Base-by-base conservation (phyloP, 2,888 invertebrate species). In the Spilarctia lutea region DNA sequence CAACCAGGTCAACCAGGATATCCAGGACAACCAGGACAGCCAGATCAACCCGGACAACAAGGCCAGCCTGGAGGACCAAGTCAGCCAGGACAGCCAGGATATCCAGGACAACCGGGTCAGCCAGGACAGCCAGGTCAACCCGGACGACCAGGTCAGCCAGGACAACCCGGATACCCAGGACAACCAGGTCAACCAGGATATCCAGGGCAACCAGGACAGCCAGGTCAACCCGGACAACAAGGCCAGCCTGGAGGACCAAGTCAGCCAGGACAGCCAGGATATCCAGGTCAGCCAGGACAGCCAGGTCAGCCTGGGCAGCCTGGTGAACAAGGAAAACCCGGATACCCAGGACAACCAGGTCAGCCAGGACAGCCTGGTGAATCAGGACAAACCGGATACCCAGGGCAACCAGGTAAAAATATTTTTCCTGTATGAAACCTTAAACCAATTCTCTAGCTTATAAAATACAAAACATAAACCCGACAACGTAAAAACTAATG, bases 171-270 rank as follows among this genome's bases (percentile, higher is more conserved):
- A 2, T 35, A 74, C 0, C 75, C 75, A 7, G 75, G 73, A 39
- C 4, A 73, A 16, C 73, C 70, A 13, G 82, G 81, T n/a, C 66
- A 79, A n/a, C 73, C 82, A 35, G 83, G 83, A 10, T 18, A 83
- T 60, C 97, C 97, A 0, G 96, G 94, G 66, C 30, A 77, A 27
- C 83, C 87, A 10, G 85, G 78, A 4, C 56, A 79, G 7, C 76
- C 73, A 1, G 80, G 78, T 45, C 27, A 75, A 13, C 75, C 80
- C 70, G 82, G 78, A 60, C 72, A 78, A 48, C 33, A 45, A 33
- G 73, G 68, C 2, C 75, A 82, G 52, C 81, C 81, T 65, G 81
- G 82, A 69, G 6, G 35, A 13, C 68, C 63, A 16, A 48, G 73
- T 11, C n/a, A 48, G 27, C 65, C 65, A 18, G 80, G 78, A 52